Base-by-base conservation (phyloP, 2,888 invertebrate species). In the Stictocephala bisonia region DNA sequence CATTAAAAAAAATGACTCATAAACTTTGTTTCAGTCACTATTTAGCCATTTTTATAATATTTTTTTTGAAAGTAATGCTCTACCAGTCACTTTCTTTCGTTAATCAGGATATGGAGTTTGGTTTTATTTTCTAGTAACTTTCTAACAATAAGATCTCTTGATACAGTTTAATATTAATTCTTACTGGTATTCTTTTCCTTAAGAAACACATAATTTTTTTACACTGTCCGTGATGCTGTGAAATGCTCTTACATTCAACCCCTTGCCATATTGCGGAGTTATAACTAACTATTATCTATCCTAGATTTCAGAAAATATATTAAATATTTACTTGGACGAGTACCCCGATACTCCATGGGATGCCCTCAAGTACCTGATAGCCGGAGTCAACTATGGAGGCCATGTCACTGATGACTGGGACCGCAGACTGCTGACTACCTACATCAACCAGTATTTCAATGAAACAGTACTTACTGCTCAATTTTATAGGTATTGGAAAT, bases 261-360 rank as follows among this genome's bases (percentile, higher is more conserved):
- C n/a, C n/a, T n/a, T n/a, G n/a, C n/a, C n/a, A n/a, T n/a, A n/a
- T n/a, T n/a, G n/a, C n/a, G n/a, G n/a, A n/a, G n/a, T n/a, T n/a
- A n/a, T n/a, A n/a, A n/a, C n/a, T n/a, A n/a, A n/a, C n/a, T n/a
- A n/a, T n/a, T n/a, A n/a, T n/a, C n/a, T n/a, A n/a, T n/a, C n/a
- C 24, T 51, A 91, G 90, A 89, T 92, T 0, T 94, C 95, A 0
- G 95, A 95, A 84, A 92, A 92, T 81, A 83, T 96, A 9, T 84
- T 96, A n/a, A 89, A 90, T 15, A 90, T 93, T 68, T 96, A 95
- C 82, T 84, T 96, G 69, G 93, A 94, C 80, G 94, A 95, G 81
- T 96, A 96, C 83, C 89, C 90, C n/a, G 90, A 91, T 13, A 95
- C 94, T 0, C 95, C 95, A 0, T 96, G 95, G 94, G 95, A 94